Evolutionary conservation across 2,888 invertebrate species (phyloP).

Genomic region (Sinhomidia bicolor): DNA sequence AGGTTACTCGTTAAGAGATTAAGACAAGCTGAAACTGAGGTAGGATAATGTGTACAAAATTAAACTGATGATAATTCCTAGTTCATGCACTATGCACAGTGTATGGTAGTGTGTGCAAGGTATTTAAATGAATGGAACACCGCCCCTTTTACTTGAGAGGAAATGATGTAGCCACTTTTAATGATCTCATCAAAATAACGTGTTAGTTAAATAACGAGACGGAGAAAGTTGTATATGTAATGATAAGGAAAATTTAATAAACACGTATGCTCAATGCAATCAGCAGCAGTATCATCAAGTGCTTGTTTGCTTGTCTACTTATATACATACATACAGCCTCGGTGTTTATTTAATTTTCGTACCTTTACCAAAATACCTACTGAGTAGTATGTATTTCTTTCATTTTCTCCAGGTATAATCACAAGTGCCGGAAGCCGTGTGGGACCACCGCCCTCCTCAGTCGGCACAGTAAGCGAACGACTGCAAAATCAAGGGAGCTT

Average conservation of each 20-base stretch:
- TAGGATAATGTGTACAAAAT: no score
- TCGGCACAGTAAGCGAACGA: constrained; percentile 77
- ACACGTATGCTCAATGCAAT: no score
- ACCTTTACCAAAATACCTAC: not conserved
- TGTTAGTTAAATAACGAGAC: not conserved
- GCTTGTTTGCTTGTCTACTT: no score
- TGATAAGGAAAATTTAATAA: not conserved
- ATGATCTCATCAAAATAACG: not conserved
- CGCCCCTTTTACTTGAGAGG: no score
- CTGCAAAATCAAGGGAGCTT: constrained; percentile 73
- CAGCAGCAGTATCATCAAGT: no score
- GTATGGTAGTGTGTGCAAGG: no score
- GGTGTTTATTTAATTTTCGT: not conserved
- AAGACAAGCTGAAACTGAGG: no score
- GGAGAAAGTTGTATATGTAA: not conserved
- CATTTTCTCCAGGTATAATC: constrained; percentile 78
- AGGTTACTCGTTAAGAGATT: no score
- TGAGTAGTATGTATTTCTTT: constrained; percentile 5
- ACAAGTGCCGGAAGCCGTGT: constrained; percentile 79
- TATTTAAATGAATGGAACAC: no score
- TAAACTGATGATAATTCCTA: no score
- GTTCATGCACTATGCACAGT: no score
- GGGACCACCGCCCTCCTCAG: constrained; percentile 76
- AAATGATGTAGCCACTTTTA: not conserved
- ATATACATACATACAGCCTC: no score